Evolutionary conservation across 53 echinoderm and acorn worm genomes (phyloP).

Genomic region (Luidia sarsii): DNA sequence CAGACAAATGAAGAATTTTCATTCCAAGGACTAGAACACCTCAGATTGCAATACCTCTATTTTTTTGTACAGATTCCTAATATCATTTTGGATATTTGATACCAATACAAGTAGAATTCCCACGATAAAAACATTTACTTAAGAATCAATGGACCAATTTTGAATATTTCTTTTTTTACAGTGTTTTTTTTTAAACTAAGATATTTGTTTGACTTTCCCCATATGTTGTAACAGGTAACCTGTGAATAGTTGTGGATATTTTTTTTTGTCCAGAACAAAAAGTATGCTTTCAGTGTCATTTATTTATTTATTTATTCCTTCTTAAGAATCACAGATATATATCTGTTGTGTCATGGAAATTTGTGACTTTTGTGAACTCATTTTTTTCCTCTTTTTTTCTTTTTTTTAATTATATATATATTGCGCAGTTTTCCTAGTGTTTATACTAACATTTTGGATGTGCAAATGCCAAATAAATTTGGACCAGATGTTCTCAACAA

Average conservation of each 20-base stretch:
- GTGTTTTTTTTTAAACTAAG: too few relatives aligned
- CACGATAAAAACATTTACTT: background rate
- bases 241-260: background rate
- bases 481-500: constrained; percentile 17
- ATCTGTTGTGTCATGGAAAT: background rate
- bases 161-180: too few relatives aligned
- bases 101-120: background rate
- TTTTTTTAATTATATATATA: background rate
- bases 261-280: background rate
- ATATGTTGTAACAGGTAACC: background rate
- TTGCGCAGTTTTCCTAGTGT: too few relatives aligned
- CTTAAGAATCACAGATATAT: background rate
- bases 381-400: background rate
- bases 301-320: background rate
- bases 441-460: background rate
- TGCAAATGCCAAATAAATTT: background rate
- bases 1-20: too few relatives aligned
- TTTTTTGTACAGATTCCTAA: background rate
- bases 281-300: constrained; percentile 3
- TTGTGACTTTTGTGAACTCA: background rate
- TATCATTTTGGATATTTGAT: too few relatives aligned
- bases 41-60: background rate
- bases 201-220: too few relatives aligned
- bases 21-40: background rate
- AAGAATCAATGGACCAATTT: constrained; percentile 9